These are phyloP conservation scores for Gallinago media DNA, from an alignment of 2,113 vertebrate species.

Conservation along the genomic window DNA sequence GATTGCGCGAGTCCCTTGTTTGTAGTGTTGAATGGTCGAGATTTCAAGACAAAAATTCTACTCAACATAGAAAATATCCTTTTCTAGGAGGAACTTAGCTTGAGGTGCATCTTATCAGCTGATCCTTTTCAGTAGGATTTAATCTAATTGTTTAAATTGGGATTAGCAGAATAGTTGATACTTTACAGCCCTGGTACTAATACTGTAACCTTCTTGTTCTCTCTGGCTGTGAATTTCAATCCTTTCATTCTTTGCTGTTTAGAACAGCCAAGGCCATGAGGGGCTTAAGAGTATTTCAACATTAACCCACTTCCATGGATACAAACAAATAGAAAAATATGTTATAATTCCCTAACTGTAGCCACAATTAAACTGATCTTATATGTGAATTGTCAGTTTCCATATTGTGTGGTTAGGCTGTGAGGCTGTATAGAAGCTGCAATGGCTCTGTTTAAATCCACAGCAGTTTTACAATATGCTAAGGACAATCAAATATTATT, in stretches of 20 bases:
- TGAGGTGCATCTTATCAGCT: constrained; percentile 11
- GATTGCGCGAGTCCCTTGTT: not conserved
- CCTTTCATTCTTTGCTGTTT: constrained; percentile 21
- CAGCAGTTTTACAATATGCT: not conserved
- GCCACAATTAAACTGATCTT: not conserved
- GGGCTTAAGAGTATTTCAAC: not conserved
- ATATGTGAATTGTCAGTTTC: not conserved
- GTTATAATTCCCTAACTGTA: not conserved
- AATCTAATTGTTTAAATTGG: constrained; percentile 50
- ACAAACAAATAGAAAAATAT: not conserved
- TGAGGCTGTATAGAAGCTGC: not conserved
- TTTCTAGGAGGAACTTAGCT: not conserved
- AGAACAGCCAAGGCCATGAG: not conserved
- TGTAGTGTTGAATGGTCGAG: not conserved
- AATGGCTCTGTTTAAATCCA: not conserved
- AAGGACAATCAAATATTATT: constrained; percentile 2
- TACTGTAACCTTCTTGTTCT: constrained; percentile 31
- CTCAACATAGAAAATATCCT: not conserved
- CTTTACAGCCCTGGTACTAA: not conserved
- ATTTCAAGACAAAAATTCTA: not conserved
- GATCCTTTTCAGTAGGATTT: constrained; percentile 41
- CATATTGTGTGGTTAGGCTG: not conserved
- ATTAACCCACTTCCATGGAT: not conserved
- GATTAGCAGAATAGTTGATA: constrained; percentile 46
- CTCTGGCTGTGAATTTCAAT: constrained; percentile 44